These are phyloP conservation scores for Acleris emargana DNA, from an alignment of 2,888 invertebrate genomes.

Conservation along the genomic window DNA sequence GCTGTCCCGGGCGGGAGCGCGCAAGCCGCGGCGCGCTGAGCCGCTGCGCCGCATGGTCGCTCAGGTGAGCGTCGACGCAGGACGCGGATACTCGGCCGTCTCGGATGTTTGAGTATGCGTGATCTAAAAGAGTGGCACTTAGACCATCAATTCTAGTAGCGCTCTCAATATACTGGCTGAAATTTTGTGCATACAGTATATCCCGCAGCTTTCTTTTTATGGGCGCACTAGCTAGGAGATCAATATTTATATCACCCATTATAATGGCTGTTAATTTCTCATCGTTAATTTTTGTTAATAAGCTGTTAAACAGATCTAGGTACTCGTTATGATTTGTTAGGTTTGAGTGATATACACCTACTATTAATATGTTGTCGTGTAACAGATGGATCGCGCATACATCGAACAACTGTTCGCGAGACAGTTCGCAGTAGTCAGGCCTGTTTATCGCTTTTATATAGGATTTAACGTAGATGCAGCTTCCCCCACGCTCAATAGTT, in stretches of 20 bases:
- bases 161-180: not conserved
- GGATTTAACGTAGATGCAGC: conserved; percentile 9
- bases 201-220: not conserved
- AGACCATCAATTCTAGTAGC: not conserved
- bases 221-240: not conserved
- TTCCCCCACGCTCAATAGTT: conserved; percentile 2
- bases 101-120: conserved; percentile 1
- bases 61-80: not conserved
- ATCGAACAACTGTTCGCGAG: conserved; percentile 7
- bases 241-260: conserved; percentile 9
- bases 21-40: not conserved
- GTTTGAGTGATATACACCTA: conserved; percentile 5
- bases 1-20: not conserved
- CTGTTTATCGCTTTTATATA: not conserved
- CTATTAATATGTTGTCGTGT: not conserved
- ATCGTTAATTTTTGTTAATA: conserved; percentile 1
- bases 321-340: not conserved
- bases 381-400: not conserved
- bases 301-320: not conserved
- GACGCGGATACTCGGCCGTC: not conserved
- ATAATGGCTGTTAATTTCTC: not conserved
- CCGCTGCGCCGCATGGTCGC: conserved; percentile 2
- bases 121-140: conserved; percentile 4
- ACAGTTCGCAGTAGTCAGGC: conserved; percentile 3
- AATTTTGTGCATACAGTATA: not conserved